Base-by-base conservation (phyloP, 2,888 invertebrate genomes). In the Pammene aurita region DNA sequence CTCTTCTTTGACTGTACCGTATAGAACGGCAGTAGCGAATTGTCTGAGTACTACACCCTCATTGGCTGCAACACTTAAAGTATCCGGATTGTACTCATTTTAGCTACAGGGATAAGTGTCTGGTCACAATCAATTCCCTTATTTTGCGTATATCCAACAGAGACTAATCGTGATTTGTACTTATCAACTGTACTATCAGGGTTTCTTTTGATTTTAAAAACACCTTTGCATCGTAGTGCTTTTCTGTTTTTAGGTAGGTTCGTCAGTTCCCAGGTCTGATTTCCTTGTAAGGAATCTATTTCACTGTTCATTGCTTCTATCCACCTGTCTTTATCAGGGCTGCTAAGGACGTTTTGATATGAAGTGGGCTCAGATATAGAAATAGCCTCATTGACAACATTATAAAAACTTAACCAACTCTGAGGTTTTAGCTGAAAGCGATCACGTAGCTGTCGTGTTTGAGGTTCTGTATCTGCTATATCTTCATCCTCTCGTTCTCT, bases 31-130 rank as follows among this genome's bases (percentile, higher is more conserved):
- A n/a, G 46, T 14, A 14, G 46, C 13, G 46, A 46, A 46, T 7
- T 46, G 46, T 46, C 46, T n/a, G n/a, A 46, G 46, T 14, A 46
- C 46, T 46, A 46, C n/a, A 14, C 46, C 14, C 46, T 46, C 46
- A 14, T 46, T 14, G n/a, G 46, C 46, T n/a, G 46, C 46, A 46
- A 46, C 7, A 14, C n/a, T 46, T n/a, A 46, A n/a, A 46, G 46
- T n/a, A 46, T 46, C 14, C 46, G 46, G 5, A 46, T 46, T 14
- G 46, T 44, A 7, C 13, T 46, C n/a, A 6, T 13, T 46, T 46
- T 35, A 35, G 35, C 35, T 35, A 35, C 35, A 35, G 35, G 35
- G 35, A 5, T 35, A 35, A 35, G 7, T 35, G 35, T 35, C 35
- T 35, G 35, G 35, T 35, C 35, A 35, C 7, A 35, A 35, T 35